These are phyloP conservation scores for Argyrosomus regius DNA, from an alignment of 2,797 vertebrate species.

Conservation along the genomic window DNA sequence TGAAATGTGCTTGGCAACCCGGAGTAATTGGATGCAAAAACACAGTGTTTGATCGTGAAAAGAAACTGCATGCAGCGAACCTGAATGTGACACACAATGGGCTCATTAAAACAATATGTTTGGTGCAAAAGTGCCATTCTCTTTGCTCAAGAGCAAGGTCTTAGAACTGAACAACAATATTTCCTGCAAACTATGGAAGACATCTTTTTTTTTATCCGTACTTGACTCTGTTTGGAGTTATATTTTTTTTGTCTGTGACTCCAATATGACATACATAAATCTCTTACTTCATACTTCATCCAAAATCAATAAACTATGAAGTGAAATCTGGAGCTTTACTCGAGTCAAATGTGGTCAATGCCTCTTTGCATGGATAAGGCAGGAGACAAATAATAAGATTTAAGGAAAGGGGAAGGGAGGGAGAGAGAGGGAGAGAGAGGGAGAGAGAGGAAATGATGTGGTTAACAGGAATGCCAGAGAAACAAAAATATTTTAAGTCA, in stretches of 20 bases:
- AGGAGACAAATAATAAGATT: slow-evolving; percentile 39
- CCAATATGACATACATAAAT: neutral
- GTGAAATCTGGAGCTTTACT: slow-evolving; percentile 20
- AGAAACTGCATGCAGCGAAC: too few relatives aligned
- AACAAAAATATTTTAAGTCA: slow-evolving; percentile 63
- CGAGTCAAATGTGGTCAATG: slow-evolving; percentile 14
- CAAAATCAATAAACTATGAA: slow-evolving; percentile 4
- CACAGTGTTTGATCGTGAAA: neutral
- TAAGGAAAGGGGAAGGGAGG: slow-evolving; percentile 18
- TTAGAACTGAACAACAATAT: too few relatives aligned
- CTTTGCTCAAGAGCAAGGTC: too few relatives aligned
- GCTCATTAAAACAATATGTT: too few relatives aligned
- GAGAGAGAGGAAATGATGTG: slow-evolving; percentile 7
- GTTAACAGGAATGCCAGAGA: slow-evolving; percentile 50
- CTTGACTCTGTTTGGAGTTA: too few relatives aligned
- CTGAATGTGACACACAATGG: too few relatives aligned
- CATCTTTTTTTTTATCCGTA: neutral
- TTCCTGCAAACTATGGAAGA: neutral
- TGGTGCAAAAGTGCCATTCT: too few relatives aligned
- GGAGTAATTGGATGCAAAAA: too few relatives aligned
- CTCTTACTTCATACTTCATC: neutral
- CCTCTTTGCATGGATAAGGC: slow-evolving; percentile 11
- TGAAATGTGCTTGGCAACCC: neutral
- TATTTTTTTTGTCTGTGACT: neutral
- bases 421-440: neutral